Conservation (phyloP, 2,797 vertebrate genomes). For the Stomatorhinus walkeri region DNA sequence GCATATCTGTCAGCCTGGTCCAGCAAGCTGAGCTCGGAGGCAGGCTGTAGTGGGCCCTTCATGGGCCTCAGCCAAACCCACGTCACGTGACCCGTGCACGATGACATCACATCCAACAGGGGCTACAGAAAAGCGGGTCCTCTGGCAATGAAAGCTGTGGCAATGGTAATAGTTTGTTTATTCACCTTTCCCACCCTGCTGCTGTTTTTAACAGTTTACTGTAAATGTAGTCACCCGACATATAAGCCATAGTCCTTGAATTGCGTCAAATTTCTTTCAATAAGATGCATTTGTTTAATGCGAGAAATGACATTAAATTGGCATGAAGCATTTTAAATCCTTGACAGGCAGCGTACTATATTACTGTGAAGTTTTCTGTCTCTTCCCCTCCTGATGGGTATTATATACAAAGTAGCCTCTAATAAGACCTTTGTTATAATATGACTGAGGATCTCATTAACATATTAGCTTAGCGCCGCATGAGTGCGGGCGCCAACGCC, state of each 20-base stretch:
- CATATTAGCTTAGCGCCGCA: not conserved
- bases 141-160: not conserved
- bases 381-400: not conserved
- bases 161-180: not conserved
- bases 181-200: not conserved
- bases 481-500: not conserved
- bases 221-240: not conserved
- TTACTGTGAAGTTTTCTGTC: not conserved
- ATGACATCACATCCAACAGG: not conserved
- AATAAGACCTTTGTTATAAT: not conserved
- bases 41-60: not conserved
- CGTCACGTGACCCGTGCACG: not conserved
- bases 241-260: not conserved
- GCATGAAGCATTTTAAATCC: not conserved
- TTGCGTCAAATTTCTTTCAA: not conserved
- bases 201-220: constrained; percentile 2
- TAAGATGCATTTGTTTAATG: not conserved
- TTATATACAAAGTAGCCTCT: not conserved
- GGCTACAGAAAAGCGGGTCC: not conserved
- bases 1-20: constrained; percentile 2
- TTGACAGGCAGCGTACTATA: not conserved
- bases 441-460: not conserved
- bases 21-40: not conserved
- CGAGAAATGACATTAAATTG: not conserved
- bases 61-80: not conserved